These are phyloP conservation scores for Periophthalmus modestus DNA, from an alignment of 2,113 vertebrate species.

Conservation along the genomic window DNA sequence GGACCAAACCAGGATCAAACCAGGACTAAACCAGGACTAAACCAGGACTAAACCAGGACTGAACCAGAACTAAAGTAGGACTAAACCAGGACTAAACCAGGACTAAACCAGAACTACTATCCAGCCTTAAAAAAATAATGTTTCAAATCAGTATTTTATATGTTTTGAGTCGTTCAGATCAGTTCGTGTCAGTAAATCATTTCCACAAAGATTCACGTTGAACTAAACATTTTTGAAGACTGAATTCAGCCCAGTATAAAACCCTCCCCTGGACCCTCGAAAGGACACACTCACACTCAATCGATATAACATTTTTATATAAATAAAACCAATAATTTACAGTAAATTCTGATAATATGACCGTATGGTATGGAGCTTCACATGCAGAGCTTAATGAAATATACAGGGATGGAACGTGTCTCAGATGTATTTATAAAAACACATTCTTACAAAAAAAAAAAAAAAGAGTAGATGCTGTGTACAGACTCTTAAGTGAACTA, in stretches of 20 bases:
- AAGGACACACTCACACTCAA: background rate
- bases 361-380: constrained; percentile 11
- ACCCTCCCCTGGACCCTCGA: too few relatives aligned
- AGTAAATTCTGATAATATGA: constrained; percentile 9
- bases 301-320: constrained; percentile 8
- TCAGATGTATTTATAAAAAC: background rate
- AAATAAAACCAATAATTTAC: constrained; percentile 16
- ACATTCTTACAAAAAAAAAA: background rate
- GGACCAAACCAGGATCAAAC: too few relatives aligned
- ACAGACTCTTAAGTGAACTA: constrained; percentile 33
- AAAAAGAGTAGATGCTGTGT: constrained; percentile 19
- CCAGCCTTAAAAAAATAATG: too few relatives aligned
- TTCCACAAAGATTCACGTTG: too few relatives aligned
- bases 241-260: background rate
- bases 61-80: too few relatives aligned
- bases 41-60: too few relatives aligned
- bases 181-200: too few relatives aligned
- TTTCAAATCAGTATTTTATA: too few relatives aligned
- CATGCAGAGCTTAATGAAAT: constrained; percentile 15
- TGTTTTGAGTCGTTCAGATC: too few relatives aligned
- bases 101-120: too few relatives aligned
- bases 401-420: constrained; percentile 8
- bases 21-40: too few relatives aligned
- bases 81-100: too few relatives aligned
- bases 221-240: background rate